Percentiles rank a stretch among this genome's conserved stretches.
phyloP scores from a whole-genome alignment of 2,888 invertebrate genomes.

The Agrenia bidenticulata region DNA sequence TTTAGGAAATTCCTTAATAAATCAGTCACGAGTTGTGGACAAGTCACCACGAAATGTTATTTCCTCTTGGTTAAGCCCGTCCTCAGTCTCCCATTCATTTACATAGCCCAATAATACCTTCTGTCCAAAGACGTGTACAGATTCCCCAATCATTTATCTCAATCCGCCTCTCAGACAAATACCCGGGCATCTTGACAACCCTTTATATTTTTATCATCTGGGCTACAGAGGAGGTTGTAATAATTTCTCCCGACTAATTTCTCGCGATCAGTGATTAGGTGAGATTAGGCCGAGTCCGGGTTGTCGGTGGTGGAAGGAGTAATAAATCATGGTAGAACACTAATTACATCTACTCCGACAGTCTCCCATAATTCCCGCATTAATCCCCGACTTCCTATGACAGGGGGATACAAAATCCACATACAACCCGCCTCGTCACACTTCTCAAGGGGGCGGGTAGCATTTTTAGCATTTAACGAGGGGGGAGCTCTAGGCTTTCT shows the following conservation, averaged over 20 bases:
- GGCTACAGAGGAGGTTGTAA: too few relatives aligned
- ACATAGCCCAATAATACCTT: background rate
- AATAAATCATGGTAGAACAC: constrained; percentile 17
- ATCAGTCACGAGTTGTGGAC: constrained; percentile 33
- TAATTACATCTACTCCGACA: constrained; percentile 18
- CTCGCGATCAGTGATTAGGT: constrained; percentile 16
- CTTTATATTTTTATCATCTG: too few relatives aligned
- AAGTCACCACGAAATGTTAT: constrained; percentile 19
- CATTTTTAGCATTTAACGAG: too few relatives aligned
- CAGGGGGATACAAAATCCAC: background rate
- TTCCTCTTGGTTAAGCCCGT: constrained; percentile 15
- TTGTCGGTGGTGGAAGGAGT: constrained; percentile 12
- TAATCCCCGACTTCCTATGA: constrained; percentile 14
- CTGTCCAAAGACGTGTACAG: constrained; percentile 13
- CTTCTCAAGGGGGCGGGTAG: too few relatives aligned
- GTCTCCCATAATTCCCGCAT: constrained; percentile 16
- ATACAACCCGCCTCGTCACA: too few relatives aligned
- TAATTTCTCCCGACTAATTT: constrained; percentile 5
- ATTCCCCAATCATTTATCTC: constrained; percentile 18
- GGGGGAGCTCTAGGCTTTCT: too few relatives aligned
- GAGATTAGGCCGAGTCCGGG: constrained; percentile 2
- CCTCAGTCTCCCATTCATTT: constrained; percentile 12
- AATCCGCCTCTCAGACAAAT: constrained; percentile 13
- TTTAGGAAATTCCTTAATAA: constrained; percentile 32
- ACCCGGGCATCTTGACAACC: too few relatives aligned